Evolutionary conservation across 2,888 invertebrate species (phyloP).

Genomic region (Nysson spinosus): DNA sequence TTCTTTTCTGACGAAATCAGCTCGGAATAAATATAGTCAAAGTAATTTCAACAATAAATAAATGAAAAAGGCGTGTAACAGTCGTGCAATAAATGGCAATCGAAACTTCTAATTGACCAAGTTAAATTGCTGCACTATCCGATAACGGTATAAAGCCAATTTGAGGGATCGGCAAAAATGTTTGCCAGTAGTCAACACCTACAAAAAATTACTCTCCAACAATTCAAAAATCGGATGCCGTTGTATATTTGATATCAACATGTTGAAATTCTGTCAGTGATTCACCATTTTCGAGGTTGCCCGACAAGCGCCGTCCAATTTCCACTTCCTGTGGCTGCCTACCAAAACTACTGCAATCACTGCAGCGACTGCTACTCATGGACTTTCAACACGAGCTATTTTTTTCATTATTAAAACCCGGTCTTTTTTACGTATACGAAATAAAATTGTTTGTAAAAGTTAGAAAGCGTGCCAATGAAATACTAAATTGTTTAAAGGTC

Average conservation of each 20-base stretch:
- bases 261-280: conserved; percentile 13
- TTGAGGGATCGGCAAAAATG: no score
- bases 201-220: no score
- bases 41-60: no score
- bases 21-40: no score
- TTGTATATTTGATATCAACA: conserved; percentile 22
- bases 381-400: not conserved
- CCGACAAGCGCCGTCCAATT: conserved; percentile 6
- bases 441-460: not conserved
- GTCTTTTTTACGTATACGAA: not conserved
- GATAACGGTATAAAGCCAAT: no score
- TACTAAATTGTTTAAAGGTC: not conserved
- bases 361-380: not conserved
- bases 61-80: no score
- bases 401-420: not conserved
- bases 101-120: no score
- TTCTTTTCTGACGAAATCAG: no score
- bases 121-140: no score
- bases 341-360: conserved; percentile 5
- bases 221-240: not conserved
- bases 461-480: not conserved
- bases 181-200: no score
- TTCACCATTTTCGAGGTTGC: conserved; percentile 9
- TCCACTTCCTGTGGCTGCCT: conserved; percentile 15
- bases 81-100: no score